Evolutionary conservation across 1,140 invertebrate species (phyloP), one percentile per base, ranked within the genome.

Genomic region (Rhyzopertha dominica): DNA sequence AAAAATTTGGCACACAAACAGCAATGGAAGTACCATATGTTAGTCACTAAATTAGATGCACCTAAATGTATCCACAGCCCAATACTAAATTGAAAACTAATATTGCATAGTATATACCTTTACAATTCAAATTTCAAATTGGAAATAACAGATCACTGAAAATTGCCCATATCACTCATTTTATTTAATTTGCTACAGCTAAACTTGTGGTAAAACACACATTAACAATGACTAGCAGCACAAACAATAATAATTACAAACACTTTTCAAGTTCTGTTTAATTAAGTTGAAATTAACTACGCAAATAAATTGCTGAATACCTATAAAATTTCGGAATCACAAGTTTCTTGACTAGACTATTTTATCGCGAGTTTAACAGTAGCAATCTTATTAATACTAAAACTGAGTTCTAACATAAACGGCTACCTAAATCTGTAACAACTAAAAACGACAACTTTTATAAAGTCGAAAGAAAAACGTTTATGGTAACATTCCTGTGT

Each of bases 91-190:
- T 52, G 51, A 35, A 53, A 43, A 34, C 41, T 32, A 20, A 12
- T 43, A 43, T 43, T 53, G 49, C 53, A 57, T 43, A 57, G 35
- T 25, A 36, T 38, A 38, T n/a, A n/a, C n/a, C n/a, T n/a, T n/a
- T n/a, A n/a, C n/a, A n/a, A n/a, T n/a, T n/a, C n/a, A n/a, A n/a
- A n/a, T n/a, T n/a, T n/a, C n/a, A n/a, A n/a, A n/a, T n/a, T n/a
- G n/a, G n/a, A 45, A 45, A 51, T 40, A 29, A 43, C 53, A 29
- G 32, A 37, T 53, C 51, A 54, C 46, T n/a, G n/a, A 49, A 56
- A 41, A 58, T 47, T 58, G 56, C 56, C 56, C 56, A 58, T 46
- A 56, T 58, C 56, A 58, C 56, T 55, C 56, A n/a, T n/a, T n/a
- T n/a, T n/a, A n/a, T 44, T 38, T 31, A 47, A 18, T 51, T 35